Percentiles rank a stretch among this genome's conserved stretches.
These are phyloP conservation scores for Bergia puertoricense DNA, from an alignment of 92 coral and sea anemone species.

Conservation along the genomic window DNA sequence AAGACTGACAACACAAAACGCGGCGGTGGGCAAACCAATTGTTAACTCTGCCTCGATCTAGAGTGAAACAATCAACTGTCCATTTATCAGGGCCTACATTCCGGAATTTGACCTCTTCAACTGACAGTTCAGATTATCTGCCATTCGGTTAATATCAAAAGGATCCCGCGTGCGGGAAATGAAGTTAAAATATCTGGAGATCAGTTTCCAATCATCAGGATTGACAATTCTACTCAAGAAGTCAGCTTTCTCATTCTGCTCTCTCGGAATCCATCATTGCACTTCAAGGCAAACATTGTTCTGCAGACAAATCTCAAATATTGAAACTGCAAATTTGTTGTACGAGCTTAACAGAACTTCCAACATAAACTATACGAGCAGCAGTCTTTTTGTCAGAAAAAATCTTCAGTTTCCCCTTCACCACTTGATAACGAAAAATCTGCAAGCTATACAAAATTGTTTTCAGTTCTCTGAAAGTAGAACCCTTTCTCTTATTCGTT, in stretches of 20 bases:
- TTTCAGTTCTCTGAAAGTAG: too few species aligned
- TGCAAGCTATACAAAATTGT: background rate
- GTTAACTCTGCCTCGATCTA: too few species aligned
- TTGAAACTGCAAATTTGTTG: conserved; percentile 39
- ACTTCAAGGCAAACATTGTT: background rate
- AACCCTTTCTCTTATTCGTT: background rate
- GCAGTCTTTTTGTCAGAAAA: conserved; percentile 41
- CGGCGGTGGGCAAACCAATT: too few species aligned
- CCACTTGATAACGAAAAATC: background rate
- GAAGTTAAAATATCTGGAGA: too few species aligned
- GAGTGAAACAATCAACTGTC: too few species aligned
- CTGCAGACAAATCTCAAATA: conserved; percentile 26
- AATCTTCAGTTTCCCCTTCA: conserved; percentile 10
- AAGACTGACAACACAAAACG: too few species aligned
- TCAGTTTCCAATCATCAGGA: conserved; percentile 53
- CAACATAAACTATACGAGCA: background rate
- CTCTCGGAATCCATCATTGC: conserved; percentile 38
- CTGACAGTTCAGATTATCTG: too few species aligned
- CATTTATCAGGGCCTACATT: too few species aligned
- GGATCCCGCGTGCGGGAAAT: too few species aligned
- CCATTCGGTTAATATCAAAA: too few species aligned
- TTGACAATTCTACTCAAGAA: background rate
- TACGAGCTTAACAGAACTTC: conserved; percentile 12
- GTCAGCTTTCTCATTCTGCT: conserved; percentile 43
- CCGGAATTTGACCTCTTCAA: too few species aligned